Conservation (phyloP, 2,888 invertebrate species). For the Graphium colonna region DNA sequence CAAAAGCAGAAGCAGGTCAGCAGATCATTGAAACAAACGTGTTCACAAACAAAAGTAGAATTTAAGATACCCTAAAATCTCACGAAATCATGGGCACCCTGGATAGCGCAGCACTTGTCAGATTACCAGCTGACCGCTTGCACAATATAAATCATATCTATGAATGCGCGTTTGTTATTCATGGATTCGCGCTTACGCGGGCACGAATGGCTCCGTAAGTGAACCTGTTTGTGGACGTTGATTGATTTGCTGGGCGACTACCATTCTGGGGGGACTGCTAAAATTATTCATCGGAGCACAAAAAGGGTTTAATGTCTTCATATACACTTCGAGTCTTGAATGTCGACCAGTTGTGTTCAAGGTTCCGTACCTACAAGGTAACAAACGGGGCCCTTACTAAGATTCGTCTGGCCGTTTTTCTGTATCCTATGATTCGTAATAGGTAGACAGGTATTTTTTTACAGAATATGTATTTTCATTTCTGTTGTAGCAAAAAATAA, state of each 20-base stretch:
- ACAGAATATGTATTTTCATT: too few species aligned
- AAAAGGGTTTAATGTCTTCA: constrained; percentile 14
- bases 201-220: constrained; percentile 12
- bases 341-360: background rate
- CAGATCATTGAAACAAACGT: too few species aligned
- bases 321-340: constrained; percentile 3
- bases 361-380: too few species aligned
- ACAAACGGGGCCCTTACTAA: too few species aligned
- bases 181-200: constrained; percentile 31
- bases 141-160: constrained; percentile 42
- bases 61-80: too few species aligned
- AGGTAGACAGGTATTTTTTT: too few species aligned
- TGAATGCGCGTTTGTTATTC: constrained; percentile 44
- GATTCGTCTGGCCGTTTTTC: too few species aligned
- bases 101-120: constrained; percentile 34
- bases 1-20: too few species aligned
- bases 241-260: constrained; percentile 20
- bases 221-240: constrained; percentile 16
- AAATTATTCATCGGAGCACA: constrained; percentile 7
- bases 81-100: constrained; percentile 5
- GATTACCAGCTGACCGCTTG: constrained; percentile 39
- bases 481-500: too few species aligned
- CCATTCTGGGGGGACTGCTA: constrained; percentile 11
- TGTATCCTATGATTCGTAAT: too few species aligned
- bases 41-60: too few species aligned